Evolutionary conservation across 2,797 vertebrate species (phyloP).

Genomic region (Phyllotis vaccarum): DNA sequence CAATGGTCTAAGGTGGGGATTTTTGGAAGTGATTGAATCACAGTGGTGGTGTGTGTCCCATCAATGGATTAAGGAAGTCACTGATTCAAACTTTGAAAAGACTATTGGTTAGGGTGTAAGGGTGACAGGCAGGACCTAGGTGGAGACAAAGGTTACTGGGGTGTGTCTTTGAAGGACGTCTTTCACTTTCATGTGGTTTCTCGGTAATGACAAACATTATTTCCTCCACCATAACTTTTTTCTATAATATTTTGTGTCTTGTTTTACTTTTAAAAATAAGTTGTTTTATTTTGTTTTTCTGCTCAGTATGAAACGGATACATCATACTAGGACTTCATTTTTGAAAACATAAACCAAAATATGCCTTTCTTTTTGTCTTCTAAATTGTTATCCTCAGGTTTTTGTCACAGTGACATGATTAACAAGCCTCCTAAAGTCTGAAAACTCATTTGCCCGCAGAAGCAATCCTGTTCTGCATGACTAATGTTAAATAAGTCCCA

Average conservation of each 20-base stretch:
- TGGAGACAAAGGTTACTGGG: background rate
- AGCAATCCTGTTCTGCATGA: background rate
- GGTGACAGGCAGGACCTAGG: background rate
- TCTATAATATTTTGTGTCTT: background rate
- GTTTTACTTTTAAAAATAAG: background rate
- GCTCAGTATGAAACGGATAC: background rate
- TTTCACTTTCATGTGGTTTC: background rate
- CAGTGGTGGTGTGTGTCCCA: no score
- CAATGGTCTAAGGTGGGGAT: background rate
- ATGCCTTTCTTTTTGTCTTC: background rate
- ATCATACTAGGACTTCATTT: background rate
- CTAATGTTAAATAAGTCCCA: background rate
- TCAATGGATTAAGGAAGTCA: background rate
- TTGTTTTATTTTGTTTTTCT: background rate
- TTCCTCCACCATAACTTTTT: background rate
- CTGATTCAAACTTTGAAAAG: background rate
- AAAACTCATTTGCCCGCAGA: background rate
- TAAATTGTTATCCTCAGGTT: background rate
- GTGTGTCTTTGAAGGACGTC: background rate
- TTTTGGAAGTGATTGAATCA: background rate
- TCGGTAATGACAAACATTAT: background rate
- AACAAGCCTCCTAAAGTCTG: background rate
- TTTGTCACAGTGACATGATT: background rate
- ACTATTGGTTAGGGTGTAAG: background rate
- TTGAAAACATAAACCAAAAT: background rate